Percentiles rank a stretch among this genome's conserved stretches.
Evolutionary conservation across 2,113 vertebrate genomes (phyloP).

Genomic region (Oenanthe melanoleuca): DNA sequence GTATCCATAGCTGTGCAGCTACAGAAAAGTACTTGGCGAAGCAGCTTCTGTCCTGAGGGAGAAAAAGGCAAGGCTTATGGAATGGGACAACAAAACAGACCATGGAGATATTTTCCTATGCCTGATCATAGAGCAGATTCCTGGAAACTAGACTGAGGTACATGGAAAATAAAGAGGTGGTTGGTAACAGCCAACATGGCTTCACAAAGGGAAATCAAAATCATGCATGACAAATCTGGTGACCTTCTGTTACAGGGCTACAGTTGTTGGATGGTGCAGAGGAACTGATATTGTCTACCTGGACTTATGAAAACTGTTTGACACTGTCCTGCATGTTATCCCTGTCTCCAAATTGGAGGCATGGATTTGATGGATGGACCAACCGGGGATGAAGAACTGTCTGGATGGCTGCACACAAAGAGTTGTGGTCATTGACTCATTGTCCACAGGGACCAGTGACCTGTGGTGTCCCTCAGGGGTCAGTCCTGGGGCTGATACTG

Average conservation of each 20-base stretch:
- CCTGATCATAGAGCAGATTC: not conserved
- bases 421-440: not conserved
- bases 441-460: not conserved
- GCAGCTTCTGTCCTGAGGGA: not conserved
- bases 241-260: not conserved
- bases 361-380: not conserved
- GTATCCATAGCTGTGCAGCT: not conserved
- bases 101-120: not conserved
- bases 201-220: not conserved
- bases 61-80: not conserved
- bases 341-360: not conserved
- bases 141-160: not conserved
- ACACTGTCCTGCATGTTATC: too few relatives aligned
- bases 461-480: not conserved
- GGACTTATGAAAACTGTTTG: accelerated
- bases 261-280: not conserved
- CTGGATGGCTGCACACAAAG: not conserved
- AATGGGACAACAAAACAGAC: not conserved
- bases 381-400: not conserved
- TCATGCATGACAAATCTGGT: not conserved
- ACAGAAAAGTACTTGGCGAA: not conserved
- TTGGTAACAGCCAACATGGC: not conserved
- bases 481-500: accelerated
- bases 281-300: not conserved
- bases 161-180: not conserved